A percentile compares a stretch with the other conserved stretches of the same genome.
phyloP scores from a whole-genome alignment of 2,888 invertebrate genomes.

The Scaptomyza reducta region DNA sequence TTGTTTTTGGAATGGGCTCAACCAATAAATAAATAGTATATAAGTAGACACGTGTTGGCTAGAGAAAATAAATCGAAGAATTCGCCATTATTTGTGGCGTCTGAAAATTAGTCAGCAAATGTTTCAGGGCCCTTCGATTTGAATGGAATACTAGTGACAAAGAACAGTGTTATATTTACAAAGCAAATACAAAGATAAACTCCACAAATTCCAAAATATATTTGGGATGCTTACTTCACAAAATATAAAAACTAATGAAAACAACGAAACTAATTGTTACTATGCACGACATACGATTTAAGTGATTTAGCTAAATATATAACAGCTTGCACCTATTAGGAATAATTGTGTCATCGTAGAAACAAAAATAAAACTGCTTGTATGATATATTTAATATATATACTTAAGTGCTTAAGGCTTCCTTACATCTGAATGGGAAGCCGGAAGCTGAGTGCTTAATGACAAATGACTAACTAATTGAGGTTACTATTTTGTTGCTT shows the following conservation, averaged over 20 bases:
- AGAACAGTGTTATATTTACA: not conserved
- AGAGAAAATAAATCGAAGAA: conserved; percentile 9
- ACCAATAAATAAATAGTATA: conserved; percentile 5
- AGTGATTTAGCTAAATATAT: not conserved
- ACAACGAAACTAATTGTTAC: not conserved
- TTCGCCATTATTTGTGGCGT: not conserved
- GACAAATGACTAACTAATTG: conserved; percentile 38
- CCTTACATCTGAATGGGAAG: conserved; percentile 15
- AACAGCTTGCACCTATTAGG: not conserved
- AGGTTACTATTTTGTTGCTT: conserved; percentile 41
- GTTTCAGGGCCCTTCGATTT: not conserved
- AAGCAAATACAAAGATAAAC: too few relatives aligned
- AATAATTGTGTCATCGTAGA: not conserved
- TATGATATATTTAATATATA: not conserved
- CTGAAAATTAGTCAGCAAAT: conserved; percentile 30
- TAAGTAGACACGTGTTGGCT: conserved; percentile 3
- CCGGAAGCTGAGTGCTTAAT: conserved; percentile 36
- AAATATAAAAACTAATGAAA: too few relatives aligned
- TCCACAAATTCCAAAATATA: too few relatives aligned
- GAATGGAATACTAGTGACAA: not conserved
- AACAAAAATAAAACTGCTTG: not conserved
- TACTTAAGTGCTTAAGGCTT: conserved; percentile 10
- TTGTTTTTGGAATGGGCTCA: not conserved
- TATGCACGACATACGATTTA: not conserved
- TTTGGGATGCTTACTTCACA: too few relatives aligned